Base-by-base conservation (phyloP, 2,888 invertebrate species). In the Laspeyria flexula region DNA sequence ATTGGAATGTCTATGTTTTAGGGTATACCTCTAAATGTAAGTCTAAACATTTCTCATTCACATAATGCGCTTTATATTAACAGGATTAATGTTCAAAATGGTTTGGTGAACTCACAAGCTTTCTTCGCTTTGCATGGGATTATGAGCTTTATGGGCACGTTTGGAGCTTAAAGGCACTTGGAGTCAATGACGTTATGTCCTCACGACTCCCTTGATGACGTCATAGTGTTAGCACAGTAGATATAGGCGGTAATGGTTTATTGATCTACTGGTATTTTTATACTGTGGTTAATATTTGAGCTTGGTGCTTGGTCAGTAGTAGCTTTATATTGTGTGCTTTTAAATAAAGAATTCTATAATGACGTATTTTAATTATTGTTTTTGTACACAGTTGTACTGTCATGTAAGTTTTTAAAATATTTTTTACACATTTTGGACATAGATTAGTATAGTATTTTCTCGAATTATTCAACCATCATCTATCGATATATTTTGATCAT, bases 111-210 rank as follows among this genome's bases (percentile, higher is more conserved):
- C 16, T 23, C 34, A 44, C 37, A 39, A 48, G 58, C 64, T 62
- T 65, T 52, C 47, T 56, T 55, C 74, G 68, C 71, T 73, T 66
- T 73, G 81, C 81, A 81, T 79, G 75, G 53, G 55, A 43, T 66
- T 65, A 59, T 64, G 50, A 61, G 72, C 63, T 68, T 73, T 16
- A 21, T 16, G 34, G 42, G 25, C 38, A 37, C 41, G 10, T 37
- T 45, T 34, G 18, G 31, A 16, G 41, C 30, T 51, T 61, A 55
- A 48, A 48, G 47, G 65, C 75, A 77, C 76, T 60, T 60, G 81
- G 85, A 86, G 85, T 88, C 85, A 60, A 80, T 89, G 90, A 86
- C 79, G 65, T 88, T 90, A 88, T 90, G 89, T 80, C 86, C 89
- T 83, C 87, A 85, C 57, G 81, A 63, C 85, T 90, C 89, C 88